A percentile compares a stretch with the other conserved stretches of the same genome.
Conservation (phyloP, 2,888 invertebrate species). For the Magallana nippona region DNA sequence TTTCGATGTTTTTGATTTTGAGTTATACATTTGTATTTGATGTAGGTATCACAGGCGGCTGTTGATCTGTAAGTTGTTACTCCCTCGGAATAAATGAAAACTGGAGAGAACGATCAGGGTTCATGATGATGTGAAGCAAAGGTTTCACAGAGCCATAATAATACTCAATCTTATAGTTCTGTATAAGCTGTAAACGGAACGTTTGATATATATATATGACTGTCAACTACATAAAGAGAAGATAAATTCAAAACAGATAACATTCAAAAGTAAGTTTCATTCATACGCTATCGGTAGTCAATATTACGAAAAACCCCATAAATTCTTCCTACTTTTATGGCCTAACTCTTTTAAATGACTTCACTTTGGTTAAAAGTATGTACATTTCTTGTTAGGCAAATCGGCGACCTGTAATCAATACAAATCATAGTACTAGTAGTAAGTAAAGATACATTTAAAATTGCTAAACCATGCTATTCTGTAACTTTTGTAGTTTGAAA, state of each 20-base stretch:
- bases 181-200: slow-evolving; percentile 73
- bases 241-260: too few relatives aligned
- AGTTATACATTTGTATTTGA: too few relatives aligned
- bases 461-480: too few relatives aligned
- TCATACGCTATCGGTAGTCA: too few relatives aligned
- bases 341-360: not conserved
- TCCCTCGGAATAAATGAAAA: slow-evolving; percentile 77
- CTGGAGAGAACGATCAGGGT: slow-evolving; percentile 80
- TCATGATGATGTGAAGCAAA: slow-evolving; percentile 81
- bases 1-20: too few relatives aligned
- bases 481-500: too few relatives aligned
- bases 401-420: slow-evolving; percentile 78
- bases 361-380: slow-evolving; percentile 80
- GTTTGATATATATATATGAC: not conserved
- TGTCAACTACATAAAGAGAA: too few relatives aligned
- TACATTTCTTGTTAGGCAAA: slow-evolving; percentile 83
- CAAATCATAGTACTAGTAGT: too few relatives aligned
- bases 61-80: not conserved
- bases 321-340: too few relatives aligned
- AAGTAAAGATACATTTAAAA: too few relatives aligned
- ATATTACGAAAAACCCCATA: too few relatives aligned
- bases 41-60: not conserved
- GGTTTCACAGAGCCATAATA: slow-evolving; percentile 79
- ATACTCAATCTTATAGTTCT: slow-evolving; percentile 80
- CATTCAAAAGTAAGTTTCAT: too few relatives aligned